These are phyloP conservation scores for Amaurobius ferox DNA, from an alignment of 2,888 invertebrate species.

Conservation along the genomic window DNA sequence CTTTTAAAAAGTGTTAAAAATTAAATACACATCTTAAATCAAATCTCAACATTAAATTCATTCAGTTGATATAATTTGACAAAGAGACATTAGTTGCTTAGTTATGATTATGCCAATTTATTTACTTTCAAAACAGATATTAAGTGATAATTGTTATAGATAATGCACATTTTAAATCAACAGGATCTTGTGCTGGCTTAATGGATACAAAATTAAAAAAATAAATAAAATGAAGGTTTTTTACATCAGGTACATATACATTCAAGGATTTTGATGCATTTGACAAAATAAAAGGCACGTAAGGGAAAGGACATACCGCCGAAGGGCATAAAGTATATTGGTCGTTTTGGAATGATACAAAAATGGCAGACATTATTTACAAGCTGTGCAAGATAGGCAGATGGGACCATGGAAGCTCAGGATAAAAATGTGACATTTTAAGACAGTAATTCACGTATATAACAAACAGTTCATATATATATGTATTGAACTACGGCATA, in stretches of 20 bases:
- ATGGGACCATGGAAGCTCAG: constrained; percentile 16
- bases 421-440: not conserved
- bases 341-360: constrained; percentile 7
- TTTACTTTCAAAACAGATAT: too few species aligned
- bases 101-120: too few species aligned
- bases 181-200: not conserved
- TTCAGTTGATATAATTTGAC: too few species aligned
- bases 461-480: not conserved
- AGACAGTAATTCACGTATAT: not conserved
- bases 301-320: not conserved
- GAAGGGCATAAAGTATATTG: not conserved
- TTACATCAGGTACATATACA: constrained; percentile 1
- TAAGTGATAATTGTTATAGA: too few species aligned
- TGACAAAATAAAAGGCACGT: constrained; percentile 6
- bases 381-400: constrained; percentile 16
- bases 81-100: too few species aligned
- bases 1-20: too few species aligned
- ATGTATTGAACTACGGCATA: not conserved
- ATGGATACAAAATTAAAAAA: not conserved
- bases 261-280: constrained; percentile 7
- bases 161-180: too few species aligned
- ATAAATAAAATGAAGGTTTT: not conserved
- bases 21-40: too few species aligned
- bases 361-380: constrained; percentile 7
- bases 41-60: too few species aligned